Evolutionary conservation across 2,113 vertebrate species (phyloP).

Genomic region (Prunella himalayana): DNA sequence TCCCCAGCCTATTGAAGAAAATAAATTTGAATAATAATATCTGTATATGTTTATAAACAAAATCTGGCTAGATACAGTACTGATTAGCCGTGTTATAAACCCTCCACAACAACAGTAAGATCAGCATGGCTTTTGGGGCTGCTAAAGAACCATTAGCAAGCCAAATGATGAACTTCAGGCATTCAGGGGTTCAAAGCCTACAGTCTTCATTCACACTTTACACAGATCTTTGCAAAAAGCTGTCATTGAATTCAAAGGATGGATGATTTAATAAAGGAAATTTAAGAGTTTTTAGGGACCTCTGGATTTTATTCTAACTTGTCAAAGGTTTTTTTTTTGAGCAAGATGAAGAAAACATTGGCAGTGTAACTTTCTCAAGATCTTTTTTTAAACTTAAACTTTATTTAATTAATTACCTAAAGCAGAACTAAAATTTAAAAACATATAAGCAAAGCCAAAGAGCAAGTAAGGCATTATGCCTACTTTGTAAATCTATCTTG

Average conservation of each 20-base stretch:
- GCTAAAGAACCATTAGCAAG: neutral
- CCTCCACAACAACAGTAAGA: neutral
- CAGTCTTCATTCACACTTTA: neutral
- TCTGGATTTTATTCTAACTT: neutral
- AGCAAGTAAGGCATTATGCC: neutral
- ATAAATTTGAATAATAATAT: neutral
- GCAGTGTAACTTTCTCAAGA: neutral
- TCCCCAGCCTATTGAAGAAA: neutral
- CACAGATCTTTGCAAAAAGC: neutral
- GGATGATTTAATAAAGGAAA: neutral
- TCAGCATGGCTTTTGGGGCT: neutral
- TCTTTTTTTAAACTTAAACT: neutral
- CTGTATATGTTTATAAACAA: neutral
- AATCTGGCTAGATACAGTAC: neutral
- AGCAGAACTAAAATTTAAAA: neutral
- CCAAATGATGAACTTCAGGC: neutral
- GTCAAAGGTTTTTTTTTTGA: neutral
- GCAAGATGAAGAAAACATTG: neutral
- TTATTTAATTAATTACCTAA: neutral
- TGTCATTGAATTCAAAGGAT: neutral
- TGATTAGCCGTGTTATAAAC: neutral
- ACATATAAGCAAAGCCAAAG: neutral
- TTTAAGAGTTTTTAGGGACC: neutral
- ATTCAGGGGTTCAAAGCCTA: neutral
- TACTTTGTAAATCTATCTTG: neutral